Percentiles rank a stretch among this genome's conserved stretches.
Conservation (phyloP, 2,797 vertebrate genomes). For the Xiphorhynchus erythropygius region DNA sequence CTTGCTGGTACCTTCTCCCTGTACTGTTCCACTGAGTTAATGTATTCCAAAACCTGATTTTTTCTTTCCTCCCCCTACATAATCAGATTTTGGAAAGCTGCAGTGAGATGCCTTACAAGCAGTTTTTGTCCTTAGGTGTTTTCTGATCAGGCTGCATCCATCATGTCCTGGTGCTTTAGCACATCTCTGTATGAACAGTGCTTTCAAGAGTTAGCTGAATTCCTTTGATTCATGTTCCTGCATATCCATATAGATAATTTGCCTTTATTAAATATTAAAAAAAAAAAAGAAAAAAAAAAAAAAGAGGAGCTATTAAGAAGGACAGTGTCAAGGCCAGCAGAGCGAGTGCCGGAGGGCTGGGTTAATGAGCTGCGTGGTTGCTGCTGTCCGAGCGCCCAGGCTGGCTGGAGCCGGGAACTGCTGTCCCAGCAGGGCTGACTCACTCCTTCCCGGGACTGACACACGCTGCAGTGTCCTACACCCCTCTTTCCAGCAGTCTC, state of each 20-base stretch:
- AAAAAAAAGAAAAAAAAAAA: neutral
- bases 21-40: neutral
- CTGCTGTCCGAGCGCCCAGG: neutral
- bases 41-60: neutral
- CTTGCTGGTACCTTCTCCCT: neutral
- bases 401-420: slow-evolving; percentile 47
- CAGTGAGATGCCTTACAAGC: neutral
- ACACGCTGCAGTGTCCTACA: neutral
- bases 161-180: neutral
- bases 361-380: neutral
- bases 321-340: slow-evolving; percentile 6
- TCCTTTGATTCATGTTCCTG: slow-evolving; percentile 24
- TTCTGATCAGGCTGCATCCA: neutral
- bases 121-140: slow-evolving; percentile 27
- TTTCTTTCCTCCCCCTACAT: neutral
- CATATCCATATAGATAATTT: slow-evolving; percentile 15
- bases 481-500: neutral
- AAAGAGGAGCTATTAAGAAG: neutral
- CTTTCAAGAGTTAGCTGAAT: neutral
- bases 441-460: neutral
- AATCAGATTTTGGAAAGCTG: slow-evolving; percentile 50
- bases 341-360: neutral
- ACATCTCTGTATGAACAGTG: neutral
- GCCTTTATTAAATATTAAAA: neutral
- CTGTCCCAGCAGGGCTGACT: slow-evolving; percentile 35